These are phyloP conservation scores for Dendrocincla fuliginosa DNA, from an alignment of 2,797 vertebrate genomes.

Conservation along the genomic window DNA sequence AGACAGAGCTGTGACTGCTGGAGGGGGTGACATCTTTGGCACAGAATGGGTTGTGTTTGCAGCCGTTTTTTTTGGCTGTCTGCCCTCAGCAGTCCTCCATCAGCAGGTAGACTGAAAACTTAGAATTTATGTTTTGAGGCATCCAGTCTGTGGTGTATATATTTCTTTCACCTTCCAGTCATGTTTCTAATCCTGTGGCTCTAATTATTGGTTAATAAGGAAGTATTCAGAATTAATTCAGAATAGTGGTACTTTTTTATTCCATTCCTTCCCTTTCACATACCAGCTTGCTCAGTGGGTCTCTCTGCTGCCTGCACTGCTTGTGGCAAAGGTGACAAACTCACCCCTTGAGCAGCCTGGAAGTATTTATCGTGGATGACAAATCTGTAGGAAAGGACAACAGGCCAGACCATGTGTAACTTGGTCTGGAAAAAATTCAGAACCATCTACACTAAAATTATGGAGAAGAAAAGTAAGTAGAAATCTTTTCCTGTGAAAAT, in stretches of 20 bases:
- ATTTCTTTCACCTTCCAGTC: neutral
- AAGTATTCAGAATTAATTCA: neutral
- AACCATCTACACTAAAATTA: neutral
- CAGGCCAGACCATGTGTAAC: neutral
- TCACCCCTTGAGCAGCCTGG: neutral
- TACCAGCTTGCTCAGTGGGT: rapidly evolving
- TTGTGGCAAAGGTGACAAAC: neutral
- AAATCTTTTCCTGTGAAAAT: neutral
- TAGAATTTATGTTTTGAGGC: neutral
- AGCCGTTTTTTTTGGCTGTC: neutral
- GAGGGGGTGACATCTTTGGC: neutral
- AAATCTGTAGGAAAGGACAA: neutral
- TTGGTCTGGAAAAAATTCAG: neutral
- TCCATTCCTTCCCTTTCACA: neutral
- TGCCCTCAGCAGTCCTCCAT: neutral
- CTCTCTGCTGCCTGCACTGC: neutral
- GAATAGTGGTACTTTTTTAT: neutral
- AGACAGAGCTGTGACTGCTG: neutral
- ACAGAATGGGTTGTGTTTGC: neutral
- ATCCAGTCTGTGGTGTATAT: neutral
- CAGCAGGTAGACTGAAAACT: neutral
- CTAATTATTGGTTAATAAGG: neutral
- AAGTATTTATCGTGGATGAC: neutral
- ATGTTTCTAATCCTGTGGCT: neutral
- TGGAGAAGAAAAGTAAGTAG: neutral